A percentile compares a stretch with the other conserved stretches of the same genome.
Conservation (phyloP, 2,113 vertebrate species). For the Tyrannus savana region DNA sequence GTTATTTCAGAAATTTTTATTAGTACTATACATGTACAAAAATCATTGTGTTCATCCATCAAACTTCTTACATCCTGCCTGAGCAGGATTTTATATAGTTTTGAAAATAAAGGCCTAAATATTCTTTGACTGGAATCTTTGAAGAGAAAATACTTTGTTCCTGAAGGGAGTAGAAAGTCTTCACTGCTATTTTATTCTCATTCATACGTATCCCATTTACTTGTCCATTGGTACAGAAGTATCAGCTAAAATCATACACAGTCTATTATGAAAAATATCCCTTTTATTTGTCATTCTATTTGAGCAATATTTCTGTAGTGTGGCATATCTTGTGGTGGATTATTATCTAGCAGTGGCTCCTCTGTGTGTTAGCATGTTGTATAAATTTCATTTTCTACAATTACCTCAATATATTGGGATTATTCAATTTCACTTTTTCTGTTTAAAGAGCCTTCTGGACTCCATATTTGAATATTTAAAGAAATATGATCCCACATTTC, state of each 20-base stretch:
- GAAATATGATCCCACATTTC: not conserved
- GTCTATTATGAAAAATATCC: not conserved
- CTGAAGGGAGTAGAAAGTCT: not conserved
- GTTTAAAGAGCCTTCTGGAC: not conserved
- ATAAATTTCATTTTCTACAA: not conserved
- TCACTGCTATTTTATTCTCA: not conserved
- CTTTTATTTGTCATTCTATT: not conserved
- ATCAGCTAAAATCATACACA: not conserved
- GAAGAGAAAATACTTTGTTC: not conserved
- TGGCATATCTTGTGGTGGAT: not conserved
- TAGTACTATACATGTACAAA: not conserved
- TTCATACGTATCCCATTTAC: not conserved
- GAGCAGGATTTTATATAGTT: not conserved
- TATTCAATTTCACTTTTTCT: not conserved
- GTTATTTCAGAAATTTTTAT: not conserved
- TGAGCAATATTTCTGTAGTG: not conserved
- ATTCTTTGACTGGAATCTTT: not conserved
- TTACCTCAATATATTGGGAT: not conserved
- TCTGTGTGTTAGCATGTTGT: not conserved
- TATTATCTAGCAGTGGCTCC: not conserved
- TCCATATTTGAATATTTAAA: not conserved
- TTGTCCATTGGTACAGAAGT: not conserved
- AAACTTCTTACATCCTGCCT: not conserved
- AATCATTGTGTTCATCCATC: not conserved
- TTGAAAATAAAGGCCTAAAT: not conserved